These are phyloP conservation scores for Paralichthys olivaceus DNA, from an alignment of 2,113 vertebrate genomes.

Conservation along the genomic window DNA sequence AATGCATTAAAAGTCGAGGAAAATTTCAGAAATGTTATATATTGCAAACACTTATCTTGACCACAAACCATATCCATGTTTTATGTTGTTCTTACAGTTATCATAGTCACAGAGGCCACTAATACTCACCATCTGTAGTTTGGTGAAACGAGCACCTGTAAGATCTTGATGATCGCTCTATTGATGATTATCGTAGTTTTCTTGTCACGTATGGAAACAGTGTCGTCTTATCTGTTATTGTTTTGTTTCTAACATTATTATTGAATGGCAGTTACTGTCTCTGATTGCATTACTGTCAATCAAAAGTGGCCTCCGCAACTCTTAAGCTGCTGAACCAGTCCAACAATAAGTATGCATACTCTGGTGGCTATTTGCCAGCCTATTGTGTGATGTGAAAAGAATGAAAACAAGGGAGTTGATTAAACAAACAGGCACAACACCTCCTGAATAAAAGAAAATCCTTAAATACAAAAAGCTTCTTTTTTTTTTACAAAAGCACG, in stretches of 20 bases:
- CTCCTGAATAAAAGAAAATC: background rate
- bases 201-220: background rate
- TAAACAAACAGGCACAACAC: slow-evolving; percentile 25
- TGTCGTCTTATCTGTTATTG: background rate
- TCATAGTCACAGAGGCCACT: background rate
- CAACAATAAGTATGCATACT: slow-evolving; percentile 14
- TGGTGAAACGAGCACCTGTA: background rate
- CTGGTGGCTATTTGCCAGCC: background rate
- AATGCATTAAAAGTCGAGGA: background rate
- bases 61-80: background rate
- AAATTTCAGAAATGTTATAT: too few relatives aligned
- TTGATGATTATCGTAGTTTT: background rate
- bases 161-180: background rate
- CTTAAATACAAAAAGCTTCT: slow-evolving; percentile 2
- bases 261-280: background rate
- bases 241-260: background rate
- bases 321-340: slow-evolving; percentile 23
- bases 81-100: background rate
- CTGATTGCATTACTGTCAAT: slow-evolving; percentile 19
- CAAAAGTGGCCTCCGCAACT: background rate
- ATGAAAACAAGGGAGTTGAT: slow-evolving; percentile 1
- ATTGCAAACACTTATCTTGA: background rate
- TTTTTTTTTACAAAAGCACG: background rate
- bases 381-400: slow-evolving; percentile 18
- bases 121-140: background rate